phyloP scores from a whole-genome alignment of 2,888 invertebrate genomes.

The Abscondita cerata region DNA sequence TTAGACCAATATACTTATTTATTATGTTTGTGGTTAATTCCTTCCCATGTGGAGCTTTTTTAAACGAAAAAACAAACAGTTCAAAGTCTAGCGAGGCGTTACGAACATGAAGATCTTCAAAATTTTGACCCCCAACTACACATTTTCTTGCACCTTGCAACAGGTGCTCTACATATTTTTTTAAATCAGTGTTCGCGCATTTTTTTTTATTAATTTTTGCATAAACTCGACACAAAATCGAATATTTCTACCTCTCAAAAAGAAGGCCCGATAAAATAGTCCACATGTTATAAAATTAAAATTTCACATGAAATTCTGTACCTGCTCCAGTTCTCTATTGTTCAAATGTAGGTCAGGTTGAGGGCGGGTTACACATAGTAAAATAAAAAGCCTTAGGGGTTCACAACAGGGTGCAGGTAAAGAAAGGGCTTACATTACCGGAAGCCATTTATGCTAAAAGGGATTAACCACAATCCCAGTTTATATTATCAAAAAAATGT shows the following conservation, averaged over 20 bases:
- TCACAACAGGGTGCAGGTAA: constrained; percentile 32
- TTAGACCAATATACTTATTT: constrained; percentile 35
- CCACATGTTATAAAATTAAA: neutral
- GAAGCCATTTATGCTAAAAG: constrained; percentile 39
- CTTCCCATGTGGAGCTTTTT: constrained; percentile 14
- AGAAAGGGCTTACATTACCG: constrained; percentile 34
- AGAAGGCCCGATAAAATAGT: too few relatives aligned
- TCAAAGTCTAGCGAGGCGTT: too few relatives aligned
- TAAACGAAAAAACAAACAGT: neutral
- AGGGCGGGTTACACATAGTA: constrained; percentile 25
- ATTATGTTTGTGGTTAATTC: constrained; percentile 19
- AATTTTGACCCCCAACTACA: too few relatives aligned
- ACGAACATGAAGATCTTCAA: too few relatives aligned
- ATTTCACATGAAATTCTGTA: constrained; percentile 19
- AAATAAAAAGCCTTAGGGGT: constrained; percentile 8
- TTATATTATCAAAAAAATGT: constrained; percentile 5
- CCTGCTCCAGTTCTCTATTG: constrained; percentile 27
- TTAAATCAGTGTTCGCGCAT: too few relatives aligned
- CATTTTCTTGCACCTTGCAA: too few relatives aligned
- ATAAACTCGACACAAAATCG: too few relatives aligned
- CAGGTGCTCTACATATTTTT: too few relatives aligned
- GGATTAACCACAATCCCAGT: constrained; percentile 17
- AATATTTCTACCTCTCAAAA: too few relatives aligned
- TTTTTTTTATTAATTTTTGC: too few relatives aligned
- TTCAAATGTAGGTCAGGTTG: constrained; percentile 34